These are phyloP conservation scores for Brachionus calyciflorus DNA, from an alignment of 1,140 invertebrate genomes.

Conservation along the genomic window DNA sequence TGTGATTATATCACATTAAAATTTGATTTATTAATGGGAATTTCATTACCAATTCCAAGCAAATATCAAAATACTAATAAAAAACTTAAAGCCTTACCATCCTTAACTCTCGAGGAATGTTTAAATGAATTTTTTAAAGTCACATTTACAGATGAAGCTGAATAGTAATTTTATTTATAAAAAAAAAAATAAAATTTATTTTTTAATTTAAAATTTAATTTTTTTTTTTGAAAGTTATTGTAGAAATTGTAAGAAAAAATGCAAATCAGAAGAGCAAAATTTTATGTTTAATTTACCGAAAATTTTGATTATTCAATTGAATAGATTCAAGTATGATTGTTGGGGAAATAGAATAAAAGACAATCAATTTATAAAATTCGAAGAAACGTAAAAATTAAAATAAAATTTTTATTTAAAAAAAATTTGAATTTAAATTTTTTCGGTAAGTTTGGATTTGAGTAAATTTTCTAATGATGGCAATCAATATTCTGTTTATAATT, in stretches of 20 bases:
- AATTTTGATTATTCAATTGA: slow-evolving; percentile 17
- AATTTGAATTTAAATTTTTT: background rate
- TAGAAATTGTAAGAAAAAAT: background rate
- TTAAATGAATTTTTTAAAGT: background rate
- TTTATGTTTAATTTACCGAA: background rate
- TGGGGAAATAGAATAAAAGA: background rate
- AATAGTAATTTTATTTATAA: background rate
- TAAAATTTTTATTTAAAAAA: background rate
- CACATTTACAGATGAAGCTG: background rate
- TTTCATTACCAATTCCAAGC: background rate
- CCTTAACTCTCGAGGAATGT: background rate
- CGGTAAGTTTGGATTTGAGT: background rate
- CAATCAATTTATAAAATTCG: background rate
- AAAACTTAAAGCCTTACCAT: background rate
- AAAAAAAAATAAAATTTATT: background rate
- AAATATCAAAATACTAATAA: background rate
- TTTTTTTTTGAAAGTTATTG: slow-evolving; percentile 8
- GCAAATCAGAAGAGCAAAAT: background rate
- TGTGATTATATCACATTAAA: background rate
- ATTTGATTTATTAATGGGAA: background rate
- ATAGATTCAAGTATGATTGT: background rate
- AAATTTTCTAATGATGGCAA: background rate
- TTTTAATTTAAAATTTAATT: background rate
- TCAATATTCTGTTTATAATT: background rate
- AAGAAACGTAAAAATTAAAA: background rate